These are phyloP conservation scores for Avahi laniger DNA, from an alignment of 2,797 vertebrate genomes.

Conservation along the genomic window DNA sequence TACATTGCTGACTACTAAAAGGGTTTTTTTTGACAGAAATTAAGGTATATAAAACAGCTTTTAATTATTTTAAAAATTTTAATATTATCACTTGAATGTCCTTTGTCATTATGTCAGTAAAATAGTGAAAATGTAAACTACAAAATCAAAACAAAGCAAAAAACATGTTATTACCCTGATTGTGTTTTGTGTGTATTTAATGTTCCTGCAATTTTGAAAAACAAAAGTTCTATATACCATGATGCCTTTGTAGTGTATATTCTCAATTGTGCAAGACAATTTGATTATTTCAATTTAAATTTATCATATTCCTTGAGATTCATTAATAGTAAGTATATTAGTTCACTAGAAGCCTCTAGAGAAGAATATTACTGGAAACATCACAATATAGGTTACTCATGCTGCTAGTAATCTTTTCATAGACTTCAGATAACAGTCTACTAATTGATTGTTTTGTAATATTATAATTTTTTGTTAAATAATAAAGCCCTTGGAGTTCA, in stretches of 20 bases:
- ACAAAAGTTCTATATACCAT: background rate
- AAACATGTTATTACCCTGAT: background rate
- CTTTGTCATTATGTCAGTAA: background rate
- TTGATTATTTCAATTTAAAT: background rate
- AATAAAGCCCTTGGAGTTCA: background rate
- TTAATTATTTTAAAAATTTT: background rate
- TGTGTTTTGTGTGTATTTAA: background rate
- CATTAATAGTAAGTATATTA: background rate
- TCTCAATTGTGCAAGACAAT: background rate
- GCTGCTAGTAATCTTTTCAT: background rate
- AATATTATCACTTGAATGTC: background rate
- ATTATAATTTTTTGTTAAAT: background rate
- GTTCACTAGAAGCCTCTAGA: background rate
- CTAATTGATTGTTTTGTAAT: background rate
- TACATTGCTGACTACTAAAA: background rate
- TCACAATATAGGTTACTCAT: background rate
- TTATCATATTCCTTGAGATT: background rate
- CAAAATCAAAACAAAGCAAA: background rate
- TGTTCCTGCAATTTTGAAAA: background rate
- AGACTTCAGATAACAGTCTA: background rate
- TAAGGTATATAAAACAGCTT: background rate
- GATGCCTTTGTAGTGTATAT: background rate
- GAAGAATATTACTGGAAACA: background rate
- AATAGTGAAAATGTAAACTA: background rate
- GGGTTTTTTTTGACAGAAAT: background rate